Base-by-base conservation (phyloP, 2,797 vertebrate species). In the Rousettus madagascariensis region DNA sequence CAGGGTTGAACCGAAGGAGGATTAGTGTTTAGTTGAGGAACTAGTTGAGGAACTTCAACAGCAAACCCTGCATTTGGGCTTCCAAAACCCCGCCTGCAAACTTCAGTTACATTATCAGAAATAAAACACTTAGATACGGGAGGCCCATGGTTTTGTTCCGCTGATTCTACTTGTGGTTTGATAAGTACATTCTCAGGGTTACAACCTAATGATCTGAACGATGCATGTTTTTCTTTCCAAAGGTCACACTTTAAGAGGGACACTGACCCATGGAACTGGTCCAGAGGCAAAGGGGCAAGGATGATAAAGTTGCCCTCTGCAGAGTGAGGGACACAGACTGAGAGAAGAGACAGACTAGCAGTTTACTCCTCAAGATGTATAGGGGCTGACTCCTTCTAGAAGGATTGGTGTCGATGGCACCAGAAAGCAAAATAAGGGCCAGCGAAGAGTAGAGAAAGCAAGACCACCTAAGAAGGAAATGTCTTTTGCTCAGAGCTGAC, bases 121-220 rank as follows among this genome's bases (percentile, higher is more conserved):
- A 59, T 5, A 22, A 88, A 87, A 84, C 33, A 71, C 63, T 90
- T 41, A 19, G 55, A 66, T 38, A 28, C 2, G 41, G 66, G 59
- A 91, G 63, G 41, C 66, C 66, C 65, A 33, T 13, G 75, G 71
- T 41, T 49, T 59, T 72, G 49, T 77, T 77, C 92, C 30, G 84
- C 80, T 6, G 30, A 78, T 65, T 85, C 95, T 93, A 79, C 92
- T 87, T 96, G 92, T 46, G 94, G 94, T 90, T 88, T 95, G 95
- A 57, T 90, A 96, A 97, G 72, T 94, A 90, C 63, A n/a, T 78
- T 82, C 68, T 89, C 82, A 36, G 59, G 71, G 71, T 36, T 92
- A 46, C 71, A 43, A 43, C 80, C 90, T 90, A 92, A 85, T 24
- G 36, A 71, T 77, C 85, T 93, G 88, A 96, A 95, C 61, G 96